Base-by-base conservation (phyloP, 2,888 invertebrate genomes). In the Sussaba pulchella region DNA sequence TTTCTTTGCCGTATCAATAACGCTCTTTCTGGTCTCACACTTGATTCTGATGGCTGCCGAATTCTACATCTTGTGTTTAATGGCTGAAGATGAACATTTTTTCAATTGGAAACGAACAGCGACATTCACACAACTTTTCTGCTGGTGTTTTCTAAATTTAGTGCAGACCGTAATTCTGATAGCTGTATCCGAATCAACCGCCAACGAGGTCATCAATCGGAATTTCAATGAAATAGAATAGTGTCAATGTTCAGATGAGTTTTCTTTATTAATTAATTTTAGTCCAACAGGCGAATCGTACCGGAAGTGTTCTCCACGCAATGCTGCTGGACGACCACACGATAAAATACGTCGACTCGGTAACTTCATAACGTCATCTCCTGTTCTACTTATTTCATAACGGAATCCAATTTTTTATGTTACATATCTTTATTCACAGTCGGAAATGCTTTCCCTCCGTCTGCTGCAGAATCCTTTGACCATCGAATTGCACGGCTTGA, bases 241-340 rank as follows among this genome's bases (percentile, higher is more conserved):
- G n/a, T n/a, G n/a, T n/a, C n/a, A n/a, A n/a, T n/a, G n/a, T 5
- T 6, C 1, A 9, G 10, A 10, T 10, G 43, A 10, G 24, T 39
- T 12, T 17, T 10, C 31, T 36, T 9, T 17, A 6, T 41, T 1
- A 24, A 26, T 2, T n/a, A 2, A 24, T 63, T 43, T 43, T 2
- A 24, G 21, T 31, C 4, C 39, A 19, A 66, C 64, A 81, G 82
- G 84, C 83, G 2, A 84, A 84, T 80, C 69, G 69, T 50, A 64
- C 73, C 17, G 83, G 75, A 39, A 76, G 17, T 54, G 66, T 76
- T 54, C 59, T 82, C 14, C 84, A 84, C 45, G 41, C 63, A 54
- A 78, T 76, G 76, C 39, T 78, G 59, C 59, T 52, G 8, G 59
- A 14, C 8, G 59, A 63, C 14, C 47, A 54, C 19, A 54, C 64